Conservation (phyloP, 2,113 vertebrate species). For the Electrona antarctica region DNA sequence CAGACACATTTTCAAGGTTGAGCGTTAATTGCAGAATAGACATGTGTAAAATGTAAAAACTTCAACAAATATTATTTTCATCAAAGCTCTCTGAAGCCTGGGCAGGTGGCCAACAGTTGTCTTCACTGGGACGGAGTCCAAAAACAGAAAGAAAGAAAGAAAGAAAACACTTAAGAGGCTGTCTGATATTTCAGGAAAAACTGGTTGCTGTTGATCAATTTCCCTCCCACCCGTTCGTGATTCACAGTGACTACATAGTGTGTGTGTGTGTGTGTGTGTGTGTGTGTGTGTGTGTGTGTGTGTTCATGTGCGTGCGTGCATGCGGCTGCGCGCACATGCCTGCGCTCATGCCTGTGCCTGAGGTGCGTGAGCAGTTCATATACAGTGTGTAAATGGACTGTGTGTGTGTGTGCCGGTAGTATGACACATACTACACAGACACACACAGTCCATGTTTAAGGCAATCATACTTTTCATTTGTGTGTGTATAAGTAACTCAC, state of each 20-base stretch:
- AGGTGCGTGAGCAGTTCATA: too few species aligned
- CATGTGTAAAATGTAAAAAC: too few species aligned
- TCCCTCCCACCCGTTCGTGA: conserved; percentile 30
- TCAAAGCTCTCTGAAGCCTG: not conserved
- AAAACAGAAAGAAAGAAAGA: not conserved
- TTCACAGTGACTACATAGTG: conserved; percentile 28
- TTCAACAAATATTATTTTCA: not conserved
- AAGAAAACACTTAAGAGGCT: conserved; percentile 49
- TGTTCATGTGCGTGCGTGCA: conserved; percentile 11
- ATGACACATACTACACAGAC: too few species aligned
- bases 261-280: conserved; percentile 25
- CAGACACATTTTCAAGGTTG: too few species aligned
- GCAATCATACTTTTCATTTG: too few species aligned
- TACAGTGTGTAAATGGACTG: too few species aligned
- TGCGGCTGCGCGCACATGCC: not conserved
- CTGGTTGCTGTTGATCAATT: conserved; percentile 71
- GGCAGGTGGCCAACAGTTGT: conserved; percentile 12
- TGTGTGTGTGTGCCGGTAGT: too few species aligned
- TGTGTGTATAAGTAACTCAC: too few species aligned
- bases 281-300: conserved; percentile 13
- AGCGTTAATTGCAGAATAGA: too few species aligned
- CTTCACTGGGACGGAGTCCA: not conserved
- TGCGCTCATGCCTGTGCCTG: too few species aligned
- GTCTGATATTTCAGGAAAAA: conserved; percentile 74
- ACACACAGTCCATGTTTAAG: too few species aligned